Evolutionary conservation across 2,888 invertebrate genomes (phyloP).

Genomic region (Pheosia tremula): DNA sequence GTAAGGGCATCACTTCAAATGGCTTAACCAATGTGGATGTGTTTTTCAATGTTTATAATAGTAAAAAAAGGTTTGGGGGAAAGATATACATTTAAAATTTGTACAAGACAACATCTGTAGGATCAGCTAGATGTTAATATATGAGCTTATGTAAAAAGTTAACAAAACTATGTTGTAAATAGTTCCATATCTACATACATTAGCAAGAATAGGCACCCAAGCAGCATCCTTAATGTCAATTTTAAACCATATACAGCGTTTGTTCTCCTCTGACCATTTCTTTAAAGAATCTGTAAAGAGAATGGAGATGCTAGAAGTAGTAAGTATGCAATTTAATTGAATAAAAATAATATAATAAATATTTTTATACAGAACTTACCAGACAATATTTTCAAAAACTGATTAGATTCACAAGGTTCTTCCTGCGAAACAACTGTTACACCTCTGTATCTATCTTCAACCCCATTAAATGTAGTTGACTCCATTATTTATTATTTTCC

Average conservation of each 20-base stretch:
- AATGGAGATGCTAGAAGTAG: background rate
- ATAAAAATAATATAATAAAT: background rate
- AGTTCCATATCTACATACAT: slow-evolving; percentile 72
- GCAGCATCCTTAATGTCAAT: slow-evolving; percentile 87
- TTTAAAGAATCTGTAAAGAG: slow-evolving; percentile 86
- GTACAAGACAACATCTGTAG: too few relatives aligned
- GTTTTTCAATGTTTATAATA: too few relatives aligned
- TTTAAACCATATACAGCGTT: slow-evolving; percentile 92
- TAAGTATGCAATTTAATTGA: too few relatives aligned
- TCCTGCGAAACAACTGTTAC: slow-evolving; percentile 87
- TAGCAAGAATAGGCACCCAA: slow-evolving; percentile 90
- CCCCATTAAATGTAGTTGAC: slow-evolving; percentile 57
- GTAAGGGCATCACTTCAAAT: too few relatives aligned
- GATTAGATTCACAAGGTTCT: slow-evolving; percentile 80
- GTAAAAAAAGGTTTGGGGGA: too few relatives aligned
- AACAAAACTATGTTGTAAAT: too few relatives aligned
- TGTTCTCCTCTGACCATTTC: slow-evolving; percentile 86
- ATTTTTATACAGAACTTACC: slow-evolving; percentile 70
- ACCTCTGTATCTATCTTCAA: slow-evolving; percentile 88
- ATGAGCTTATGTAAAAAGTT: too few relatives aligned
- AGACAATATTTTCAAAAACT: slow-evolving; percentile 82
- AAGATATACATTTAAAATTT: too few relatives aligned
- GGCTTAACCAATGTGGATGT: too few relatives aligned
- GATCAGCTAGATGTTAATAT: too few relatives aligned
- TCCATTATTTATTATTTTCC: slow-evolving; percentile 31